Conservation (phyloP, 2,797 vertebrate genomes). For the Phalanger gymnotis region DNA sequence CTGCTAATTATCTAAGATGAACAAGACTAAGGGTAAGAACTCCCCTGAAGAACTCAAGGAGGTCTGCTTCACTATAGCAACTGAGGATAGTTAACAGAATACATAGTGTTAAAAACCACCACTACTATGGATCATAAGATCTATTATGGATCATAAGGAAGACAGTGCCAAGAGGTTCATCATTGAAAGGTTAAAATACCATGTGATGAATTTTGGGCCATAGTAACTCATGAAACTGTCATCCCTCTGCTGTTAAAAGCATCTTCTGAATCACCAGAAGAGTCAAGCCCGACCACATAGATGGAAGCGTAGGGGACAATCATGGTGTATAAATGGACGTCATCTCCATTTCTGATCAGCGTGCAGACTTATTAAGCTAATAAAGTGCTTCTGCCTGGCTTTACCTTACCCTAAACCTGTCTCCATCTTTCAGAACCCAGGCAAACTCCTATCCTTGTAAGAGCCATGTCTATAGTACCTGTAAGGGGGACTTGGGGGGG, state of each 20-base stretch:
- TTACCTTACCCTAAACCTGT: background rate
- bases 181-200: background rate
- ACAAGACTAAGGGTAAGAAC: background rate
- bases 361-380: background rate
- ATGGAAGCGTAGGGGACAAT: background rate
- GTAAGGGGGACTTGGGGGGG: background rate
- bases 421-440: background rate
- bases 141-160: background rate
- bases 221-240: background rate
- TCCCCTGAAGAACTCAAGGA: background rate
- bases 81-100: background rate
- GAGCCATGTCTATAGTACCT: background rate
- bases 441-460: background rate
- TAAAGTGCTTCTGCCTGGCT: background rate
- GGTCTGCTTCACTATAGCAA: background rate
- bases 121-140: background rate
- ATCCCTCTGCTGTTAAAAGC: background rate
- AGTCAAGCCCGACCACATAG: background rate
- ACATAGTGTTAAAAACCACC: background rate
- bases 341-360: background rate
- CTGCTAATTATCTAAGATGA: background rate
- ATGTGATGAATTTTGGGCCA: background rate
- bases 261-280: background rate
- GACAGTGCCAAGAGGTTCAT: background rate
- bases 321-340: background rate